Evolutionary conservation across 2,888 invertebrate species (phyloP).

Genomic region (Drosophila cognata): DNA sequence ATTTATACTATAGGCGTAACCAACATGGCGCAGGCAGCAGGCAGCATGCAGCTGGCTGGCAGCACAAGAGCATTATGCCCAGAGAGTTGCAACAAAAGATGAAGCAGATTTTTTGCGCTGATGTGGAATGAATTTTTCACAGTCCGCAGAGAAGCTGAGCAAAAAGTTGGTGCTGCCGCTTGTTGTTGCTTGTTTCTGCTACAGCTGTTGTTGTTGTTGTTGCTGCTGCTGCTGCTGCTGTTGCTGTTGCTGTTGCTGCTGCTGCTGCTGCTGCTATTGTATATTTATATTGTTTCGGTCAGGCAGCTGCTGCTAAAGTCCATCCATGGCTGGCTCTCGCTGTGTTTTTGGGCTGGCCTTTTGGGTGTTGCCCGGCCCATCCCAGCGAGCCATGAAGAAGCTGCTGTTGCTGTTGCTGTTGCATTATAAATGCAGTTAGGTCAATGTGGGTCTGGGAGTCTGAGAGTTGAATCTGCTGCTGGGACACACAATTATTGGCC

Average conservation of each 20-base stretch:
- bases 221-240: not conserved
- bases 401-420: conserved; percentile 33
- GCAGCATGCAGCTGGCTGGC: conserved; percentile 16
- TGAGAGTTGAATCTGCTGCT: conserved; percentile 49
- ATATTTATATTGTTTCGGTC: conserved; percentile 54
- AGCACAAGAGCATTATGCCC: conserved; percentile 67
- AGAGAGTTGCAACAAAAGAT: conserved; percentile 52
- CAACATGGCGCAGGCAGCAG: conserved; percentile 68
- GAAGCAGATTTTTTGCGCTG: conserved; percentile 67
- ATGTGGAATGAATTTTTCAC: conserved; percentile 79
- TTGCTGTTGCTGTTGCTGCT: conserved; percentile 21
- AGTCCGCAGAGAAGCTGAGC: conserved; percentile 60
- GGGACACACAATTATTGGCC: conserved; percentile 61
- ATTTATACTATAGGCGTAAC: conserved; percentile 63
- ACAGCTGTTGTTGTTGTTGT: not conserved
- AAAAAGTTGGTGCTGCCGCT: conserved; percentile 43
- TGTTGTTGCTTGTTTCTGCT: conserved; percentile 9
- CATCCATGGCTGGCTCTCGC: conserved; percentile 50
- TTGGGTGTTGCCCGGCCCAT: conserved; percentile 74
- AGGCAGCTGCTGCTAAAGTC: conserved; percentile 66
- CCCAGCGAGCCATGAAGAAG: conserved; percentile 78
- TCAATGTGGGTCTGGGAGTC: conserved; percentile 49
- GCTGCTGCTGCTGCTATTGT: conserved; percentile 31
- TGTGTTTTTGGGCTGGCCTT: conserved; percentile 61
- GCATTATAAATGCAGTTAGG: conserved; percentile 78